phyloP scores from a whole-genome alignment of 2,888 invertebrate species.

The Heteromyza rotundicornis region DNA sequence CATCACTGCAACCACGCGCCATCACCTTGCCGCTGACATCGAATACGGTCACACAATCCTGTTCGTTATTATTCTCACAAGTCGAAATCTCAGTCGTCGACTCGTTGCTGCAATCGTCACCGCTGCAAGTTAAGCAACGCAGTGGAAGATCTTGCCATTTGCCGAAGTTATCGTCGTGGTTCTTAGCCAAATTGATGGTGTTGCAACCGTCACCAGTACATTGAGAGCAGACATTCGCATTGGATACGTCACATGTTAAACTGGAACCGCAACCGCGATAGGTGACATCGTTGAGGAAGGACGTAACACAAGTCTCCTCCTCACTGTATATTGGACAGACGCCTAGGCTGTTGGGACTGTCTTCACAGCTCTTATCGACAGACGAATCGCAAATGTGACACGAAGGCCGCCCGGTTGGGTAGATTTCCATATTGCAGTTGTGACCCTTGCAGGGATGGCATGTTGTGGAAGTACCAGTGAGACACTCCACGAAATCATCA shows the following conservation, averaged over 20 bases:
- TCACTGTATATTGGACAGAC: conserved; percentile 43
- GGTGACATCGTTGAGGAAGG: conserved; percentile 41
- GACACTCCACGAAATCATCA: conserved; percentile 50
- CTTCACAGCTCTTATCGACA: conserved; percentile 37
- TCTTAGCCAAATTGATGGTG: conserved; percentile 37
- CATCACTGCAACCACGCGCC: conserved; percentile 50
- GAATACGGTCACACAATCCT: conserved; percentile 55
- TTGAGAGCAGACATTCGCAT: conserved; percentile 40
- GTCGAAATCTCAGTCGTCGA: conserved; percentile 12
- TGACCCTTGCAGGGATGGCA: conserved; percentile 45
- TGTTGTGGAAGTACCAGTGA: conserved; percentile 42
- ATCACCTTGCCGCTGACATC: conserved; percentile 38
- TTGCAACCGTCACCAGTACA: conserved; percentile 51
- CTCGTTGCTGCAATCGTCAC: conserved; percentile 34
- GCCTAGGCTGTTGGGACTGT: conserved; percentile 39
- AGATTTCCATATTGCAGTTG: conserved; percentile 44
- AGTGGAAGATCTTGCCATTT: conserved; percentile 59
- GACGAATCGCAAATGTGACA: conserved; percentile 54
- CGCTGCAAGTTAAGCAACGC: conserved; percentile 45
- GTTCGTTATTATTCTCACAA: conserved; percentile 52
- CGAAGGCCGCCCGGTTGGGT: conserved; percentile 41
- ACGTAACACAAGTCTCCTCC: conserved; percentile 50
- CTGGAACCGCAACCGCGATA: conserved; percentile 46
- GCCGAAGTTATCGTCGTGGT: conserved; percentile 50
- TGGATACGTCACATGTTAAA: conserved; percentile 41